These are phyloP conservation scores for Micrasema minimum DNA, from an alignment of 1,140 invertebrate species.

Conservation along the genomic window DNA sequence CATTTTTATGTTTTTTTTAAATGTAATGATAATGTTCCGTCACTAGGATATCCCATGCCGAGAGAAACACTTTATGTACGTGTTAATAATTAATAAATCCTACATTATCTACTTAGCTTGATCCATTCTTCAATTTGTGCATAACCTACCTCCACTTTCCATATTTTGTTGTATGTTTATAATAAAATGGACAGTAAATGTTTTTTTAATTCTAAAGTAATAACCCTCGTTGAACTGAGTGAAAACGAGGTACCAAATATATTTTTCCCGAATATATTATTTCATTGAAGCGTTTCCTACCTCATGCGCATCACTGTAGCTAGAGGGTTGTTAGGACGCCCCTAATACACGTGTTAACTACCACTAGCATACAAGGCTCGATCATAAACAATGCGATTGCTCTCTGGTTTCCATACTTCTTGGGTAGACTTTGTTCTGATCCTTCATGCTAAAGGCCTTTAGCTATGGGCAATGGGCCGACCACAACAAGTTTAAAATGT, in stretches of 20 bases:
- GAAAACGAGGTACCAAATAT: background rate
- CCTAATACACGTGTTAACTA: slow-evolving; percentile 33
- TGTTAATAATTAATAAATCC: too few relatives aligned
- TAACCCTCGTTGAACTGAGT: too few relatives aligned
- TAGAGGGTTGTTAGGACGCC: slow-evolving; percentile 1
- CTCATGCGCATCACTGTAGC: background rate
- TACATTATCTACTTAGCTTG: too few relatives aligned
- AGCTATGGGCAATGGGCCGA: slow-evolving; percentile 3
- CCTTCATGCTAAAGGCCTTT: slow-evolving; percentile 15
- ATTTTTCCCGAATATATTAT: background rate
- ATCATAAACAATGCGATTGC: slow-evolving; percentile 31
- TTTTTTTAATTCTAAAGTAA: too few relatives aligned
- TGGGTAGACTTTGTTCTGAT: slow-evolving; percentile 8
- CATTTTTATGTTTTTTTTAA: too few relatives aligned
- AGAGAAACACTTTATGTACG: too few relatives aligned
- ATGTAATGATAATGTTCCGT: too few relatives aligned
- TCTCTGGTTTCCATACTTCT: slow-evolving; percentile 24
- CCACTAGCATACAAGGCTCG: background rate
- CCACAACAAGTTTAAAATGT: slow-evolving; percentile 20
- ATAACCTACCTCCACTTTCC: too few relatives aligned
- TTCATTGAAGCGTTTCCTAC: background rate
- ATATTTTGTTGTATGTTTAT: too few relatives aligned
- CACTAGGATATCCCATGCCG: too few relatives aligned
- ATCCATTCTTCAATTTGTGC: too few relatives aligned
- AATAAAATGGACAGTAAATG: too few relatives aligned